A percentile compares a stretch with the other conserved stretches of the same genome.
These are phyloP conservation scores for Thalassophryne amazonica DNA, from an alignment of 2,797 vertebrate species.

Conservation along the genomic window DNA sequence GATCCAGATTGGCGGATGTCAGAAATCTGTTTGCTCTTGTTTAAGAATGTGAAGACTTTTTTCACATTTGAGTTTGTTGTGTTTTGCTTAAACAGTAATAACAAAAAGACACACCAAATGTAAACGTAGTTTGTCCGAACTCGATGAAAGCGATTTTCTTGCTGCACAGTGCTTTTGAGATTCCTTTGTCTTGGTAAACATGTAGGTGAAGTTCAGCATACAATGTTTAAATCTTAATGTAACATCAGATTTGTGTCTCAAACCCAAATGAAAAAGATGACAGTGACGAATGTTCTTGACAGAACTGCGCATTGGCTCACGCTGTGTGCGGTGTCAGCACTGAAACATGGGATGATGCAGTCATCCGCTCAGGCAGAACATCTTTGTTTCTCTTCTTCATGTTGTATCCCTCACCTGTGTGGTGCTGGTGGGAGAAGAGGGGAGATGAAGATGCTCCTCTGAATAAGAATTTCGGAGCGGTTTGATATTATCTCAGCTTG, in stretches of 20 bases:
- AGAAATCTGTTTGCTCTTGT: too few species aligned
- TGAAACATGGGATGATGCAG: slow-evolving; percentile 11
- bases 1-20: too few species aligned
- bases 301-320: slow-evolving; percentile 5
- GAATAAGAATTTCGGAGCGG: slow-evolving; percentile 41
- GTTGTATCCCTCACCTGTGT: neutral
- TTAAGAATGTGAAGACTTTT: too few species aligned
- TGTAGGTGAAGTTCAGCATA: neutral
- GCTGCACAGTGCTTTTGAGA: neutral
- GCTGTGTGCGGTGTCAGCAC: slow-evolving; percentile 15
- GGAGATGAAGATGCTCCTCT: slow-evolving; percentile 19
- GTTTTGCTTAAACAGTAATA: too few species aligned
- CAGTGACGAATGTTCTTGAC: slow-evolving; percentile 21
- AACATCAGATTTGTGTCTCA: neutral
- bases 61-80: too few species aligned
- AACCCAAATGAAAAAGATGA: slow-evolving; percentile 10
- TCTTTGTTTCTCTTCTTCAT: slow-evolving; percentile 6
- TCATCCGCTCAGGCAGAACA: neutral
- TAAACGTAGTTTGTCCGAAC: neutral
- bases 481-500: slow-evolving; percentile 56
- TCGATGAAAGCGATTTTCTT: neutral
- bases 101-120: neutral
- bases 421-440: neutral
- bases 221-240: slow-evolving; percentile 1
- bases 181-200: neutral